These are phyloP conservation scores for Callyntrura sp. DNA, from an alignment of 2,888 invertebrate genomes.

Conservation along the genomic window DNA sequence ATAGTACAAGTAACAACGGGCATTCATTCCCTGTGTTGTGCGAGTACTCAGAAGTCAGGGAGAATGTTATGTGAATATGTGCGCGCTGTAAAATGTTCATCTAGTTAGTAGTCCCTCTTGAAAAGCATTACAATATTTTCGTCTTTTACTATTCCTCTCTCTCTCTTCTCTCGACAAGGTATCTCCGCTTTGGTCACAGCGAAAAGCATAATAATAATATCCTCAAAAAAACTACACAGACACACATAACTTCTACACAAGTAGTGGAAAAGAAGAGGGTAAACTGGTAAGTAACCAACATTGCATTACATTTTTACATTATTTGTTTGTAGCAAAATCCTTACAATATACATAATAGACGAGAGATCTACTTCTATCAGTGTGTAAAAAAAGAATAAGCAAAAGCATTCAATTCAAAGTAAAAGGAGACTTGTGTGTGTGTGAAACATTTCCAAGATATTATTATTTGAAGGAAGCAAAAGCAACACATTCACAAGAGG, in stretches of 20 bases:
- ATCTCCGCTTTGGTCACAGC: conserved; percentile 77
- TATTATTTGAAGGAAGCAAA: conserved; percentile 77
- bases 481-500: conserved; percentile 69
- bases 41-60: conserved; percentile 25
- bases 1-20: conserved; percentile 62
- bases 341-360: conserved; percentile 76
- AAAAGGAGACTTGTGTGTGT: conserved; percentile 67
- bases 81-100: conserved; percentile 76
- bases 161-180: conserved; percentile 68
- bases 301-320: conserved; percentile 78
- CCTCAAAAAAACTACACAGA: conserved; percentile 63
- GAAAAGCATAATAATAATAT: conserved; percentile 75
- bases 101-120: conserved; percentile 78
- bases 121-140: conserved; percentile 77
- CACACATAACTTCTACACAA: conserved; percentile 58
- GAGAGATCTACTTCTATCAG: conserved; percentile 56
- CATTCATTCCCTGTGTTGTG: conserved; percentile 64
- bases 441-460: conserved; percentile 78
- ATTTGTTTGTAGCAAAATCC: conserved; percentile 73
- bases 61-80: conserved; percentile 70
- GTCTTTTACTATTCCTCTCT: conserved; percentile 57
- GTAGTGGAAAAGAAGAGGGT: conserved; percentile 61
- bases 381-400: conserved; percentile 54
- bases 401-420: conserved; percentile 65
- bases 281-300: conserved; percentile 73